These are phyloP conservation scores for Peromyscus attwateri DNA, from an alignment of 2,797 vertebrate species.

Conservation along the genomic window DNA sequence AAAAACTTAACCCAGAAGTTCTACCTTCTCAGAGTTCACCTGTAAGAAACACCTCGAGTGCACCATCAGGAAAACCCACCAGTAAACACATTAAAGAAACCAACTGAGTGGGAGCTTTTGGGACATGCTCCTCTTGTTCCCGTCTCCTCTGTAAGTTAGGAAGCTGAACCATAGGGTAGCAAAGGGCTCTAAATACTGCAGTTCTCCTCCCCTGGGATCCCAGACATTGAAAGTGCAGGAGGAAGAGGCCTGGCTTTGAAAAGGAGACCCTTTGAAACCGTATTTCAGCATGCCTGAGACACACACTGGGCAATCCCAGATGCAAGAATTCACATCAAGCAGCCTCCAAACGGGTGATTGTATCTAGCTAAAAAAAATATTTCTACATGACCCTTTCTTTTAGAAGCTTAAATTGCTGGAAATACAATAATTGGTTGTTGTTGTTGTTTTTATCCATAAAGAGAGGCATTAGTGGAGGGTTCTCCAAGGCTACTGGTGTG, in stretches of 20 bases:
- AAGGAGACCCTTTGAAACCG: neutral
- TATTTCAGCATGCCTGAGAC: neutral
- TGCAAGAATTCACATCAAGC: neutral
- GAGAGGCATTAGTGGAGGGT: neutral
- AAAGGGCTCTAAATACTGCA: neutral
- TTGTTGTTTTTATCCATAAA: conserved; percentile 15
- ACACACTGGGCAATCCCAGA: neutral
- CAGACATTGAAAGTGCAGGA: neutral
- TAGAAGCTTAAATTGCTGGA: conserved; percentile 59
- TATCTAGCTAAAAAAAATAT: conserved; percentile 44
- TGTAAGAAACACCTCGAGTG: neutral
- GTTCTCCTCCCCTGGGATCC: neutral
- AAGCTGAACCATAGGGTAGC: neutral
- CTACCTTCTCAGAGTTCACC: neutral
- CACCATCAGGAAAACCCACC: neutral
- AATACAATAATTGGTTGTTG: conserved; percentile 18
- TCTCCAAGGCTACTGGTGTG: neutral
- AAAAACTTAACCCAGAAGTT: neutral
- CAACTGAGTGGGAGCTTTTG: neutral
- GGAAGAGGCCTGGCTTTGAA: neutral
- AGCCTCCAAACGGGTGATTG: conserved; percentile 48
- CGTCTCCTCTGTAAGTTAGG: neutral
- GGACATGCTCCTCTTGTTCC: conserved; percentile 13
- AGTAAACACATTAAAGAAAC: conserved; percentile 28
- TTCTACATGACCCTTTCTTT: conserved; percentile 32